A percentile compares a stretch with the other conserved stretches of the same genome.
phyloP scores from a whole-genome alignment of 2,797 vertebrate genomes.

The Etheostoma perlongum region DNA sequence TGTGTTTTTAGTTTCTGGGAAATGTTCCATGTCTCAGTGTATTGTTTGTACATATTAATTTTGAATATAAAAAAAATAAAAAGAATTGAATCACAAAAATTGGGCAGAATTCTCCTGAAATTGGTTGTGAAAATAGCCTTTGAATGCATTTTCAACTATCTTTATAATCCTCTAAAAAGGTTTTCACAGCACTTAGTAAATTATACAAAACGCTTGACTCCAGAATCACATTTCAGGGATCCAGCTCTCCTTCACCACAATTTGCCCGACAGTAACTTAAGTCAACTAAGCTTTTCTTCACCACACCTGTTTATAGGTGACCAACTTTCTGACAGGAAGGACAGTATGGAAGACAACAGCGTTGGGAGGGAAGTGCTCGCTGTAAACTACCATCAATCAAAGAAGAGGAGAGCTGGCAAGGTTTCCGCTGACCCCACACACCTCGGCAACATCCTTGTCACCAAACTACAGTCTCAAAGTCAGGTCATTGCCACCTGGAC shows the following conservation, averaged over 20 bases:
- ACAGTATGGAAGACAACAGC: conserved; percentile 8
- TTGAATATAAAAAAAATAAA: no score
- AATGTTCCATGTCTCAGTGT: no score
- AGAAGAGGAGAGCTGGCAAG: conserved; percentile 36
- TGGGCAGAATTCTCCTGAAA: no score
- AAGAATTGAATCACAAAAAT: no score
- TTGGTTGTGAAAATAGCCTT: not conserved
- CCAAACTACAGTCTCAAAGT: conserved; percentile 46
- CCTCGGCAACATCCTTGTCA: conserved; percentile 26
- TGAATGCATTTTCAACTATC: not conserved
- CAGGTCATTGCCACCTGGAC: conserved; percentile 34
- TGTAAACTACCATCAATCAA: conserved; percentile 53
- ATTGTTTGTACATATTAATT: no score
- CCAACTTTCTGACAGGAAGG: conserved; percentile 16
- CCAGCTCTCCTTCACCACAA: not conserved
- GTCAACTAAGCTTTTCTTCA: not conserved
- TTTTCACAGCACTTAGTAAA: not conserved
- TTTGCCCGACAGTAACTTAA: not conserved
- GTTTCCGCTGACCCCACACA: conserved; percentile 37
- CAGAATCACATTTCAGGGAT: conserved; percentile 1
- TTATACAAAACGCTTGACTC: conserved; percentile 5
- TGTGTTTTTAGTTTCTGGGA: no score
- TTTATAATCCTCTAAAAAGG: not conserved
- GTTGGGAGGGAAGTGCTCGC: not conserved
- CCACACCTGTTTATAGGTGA: conserved; percentile 17